Conservation (phyloP, 2,888 invertebrate species). For the Drosophila fulvimacula region DNA sequence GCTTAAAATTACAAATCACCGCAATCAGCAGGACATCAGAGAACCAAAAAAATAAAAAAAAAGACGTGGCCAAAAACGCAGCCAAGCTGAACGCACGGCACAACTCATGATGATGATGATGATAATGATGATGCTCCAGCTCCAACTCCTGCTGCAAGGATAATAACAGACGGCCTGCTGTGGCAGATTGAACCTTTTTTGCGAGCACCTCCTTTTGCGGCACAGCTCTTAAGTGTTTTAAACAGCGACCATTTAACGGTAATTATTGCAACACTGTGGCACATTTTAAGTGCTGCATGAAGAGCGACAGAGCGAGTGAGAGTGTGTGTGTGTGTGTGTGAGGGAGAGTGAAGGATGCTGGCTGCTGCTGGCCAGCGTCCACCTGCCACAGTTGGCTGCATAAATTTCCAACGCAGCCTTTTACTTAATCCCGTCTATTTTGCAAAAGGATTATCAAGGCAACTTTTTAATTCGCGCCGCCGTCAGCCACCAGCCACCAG, state of each 20-base stretch:
- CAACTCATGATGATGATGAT: constrained; percentile 18
- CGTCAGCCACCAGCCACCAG: constrained; percentile 14
- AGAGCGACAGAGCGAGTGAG: not conserved
- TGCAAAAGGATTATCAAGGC: constrained; percentile 79
- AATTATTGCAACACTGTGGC: constrained; percentile 80
- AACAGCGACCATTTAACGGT: constrained; percentile 78
- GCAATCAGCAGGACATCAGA: constrained; percentile 62
- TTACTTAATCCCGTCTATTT: constrained; percentile 79
- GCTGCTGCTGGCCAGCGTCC: constrained; percentile 55
- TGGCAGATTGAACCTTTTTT: constrained; percentile 58
- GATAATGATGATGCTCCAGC: constrained; percentile 4
- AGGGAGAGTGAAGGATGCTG: not conserved
- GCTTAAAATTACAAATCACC: constrained; percentile 78
- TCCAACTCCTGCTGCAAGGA: constrained; percentile 41
- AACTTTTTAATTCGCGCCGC: constrained; percentile 74
- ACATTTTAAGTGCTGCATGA: constrained; percentile 71
- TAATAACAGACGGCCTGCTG: constrained; percentile 69
- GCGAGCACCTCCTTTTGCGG: constrained; percentile 29
- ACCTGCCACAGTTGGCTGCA: constrained; percentile 60
- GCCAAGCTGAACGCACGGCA: constrained; percentile 13
- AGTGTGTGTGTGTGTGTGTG: not conserved
- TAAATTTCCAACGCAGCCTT: constrained; percentile 74
- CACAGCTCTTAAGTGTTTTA: constrained; percentile 70
- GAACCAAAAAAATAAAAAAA: constrained; percentile 7
- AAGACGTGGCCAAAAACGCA: constrained; percentile 38